These are phyloP conservation scores for Scylla paramamosain DNA, from an alignment of 1,140 invertebrate species.

Conservation along the genomic window DNA sequence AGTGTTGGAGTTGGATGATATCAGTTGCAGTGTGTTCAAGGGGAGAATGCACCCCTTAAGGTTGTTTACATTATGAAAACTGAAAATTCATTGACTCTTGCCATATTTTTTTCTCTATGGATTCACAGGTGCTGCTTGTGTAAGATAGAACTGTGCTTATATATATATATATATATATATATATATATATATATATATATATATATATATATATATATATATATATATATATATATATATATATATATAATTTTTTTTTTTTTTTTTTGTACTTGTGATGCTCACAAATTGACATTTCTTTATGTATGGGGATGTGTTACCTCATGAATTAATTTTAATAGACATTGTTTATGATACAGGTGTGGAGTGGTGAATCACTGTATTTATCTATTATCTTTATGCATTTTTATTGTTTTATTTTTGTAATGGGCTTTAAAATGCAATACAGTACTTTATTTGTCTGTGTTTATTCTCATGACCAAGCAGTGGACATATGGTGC, in stretches of 20 bases:
- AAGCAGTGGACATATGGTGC: slow-evolving; percentile 53
- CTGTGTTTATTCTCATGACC: slow-evolving; percentile 45
- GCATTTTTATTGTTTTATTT: slow-evolving; percentile 51
- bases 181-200: too few relatives aligned
- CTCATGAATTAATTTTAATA: slow-evolving; percentile 30
- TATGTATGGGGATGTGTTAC: not conserved
- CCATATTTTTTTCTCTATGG: slow-evolving; percentile 39
- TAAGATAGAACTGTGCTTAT: slow-evolving; percentile 45
- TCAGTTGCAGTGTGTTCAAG: not conserved
- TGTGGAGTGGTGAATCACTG: slow-evolving; percentile 38
- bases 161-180: too few relatives aligned
- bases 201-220: too few relatives aligned
- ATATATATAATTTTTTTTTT: too few relatives aligned
- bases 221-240: too few relatives aligned
- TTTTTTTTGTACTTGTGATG: slow-evolving; percentile 39
- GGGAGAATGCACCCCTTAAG: not conserved
- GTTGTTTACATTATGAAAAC: slow-evolving; percentile 2
- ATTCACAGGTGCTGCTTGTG: slow-evolving; percentile 59
- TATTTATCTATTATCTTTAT: slow-evolving; percentile 56
- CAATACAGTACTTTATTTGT: slow-evolving; percentile 47
- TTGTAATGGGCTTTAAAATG: slow-evolving; percentile 41
- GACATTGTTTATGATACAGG: slow-evolving; percentile 37
- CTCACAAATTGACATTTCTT: not conserved
- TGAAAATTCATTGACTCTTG: not conserved
- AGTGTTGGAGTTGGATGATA: not conserved